These are phyloP conservation scores for Dromius quadrimaculatus DNA, from an alignment of 2,888 invertebrate species.

Conservation along the genomic window DNA sequence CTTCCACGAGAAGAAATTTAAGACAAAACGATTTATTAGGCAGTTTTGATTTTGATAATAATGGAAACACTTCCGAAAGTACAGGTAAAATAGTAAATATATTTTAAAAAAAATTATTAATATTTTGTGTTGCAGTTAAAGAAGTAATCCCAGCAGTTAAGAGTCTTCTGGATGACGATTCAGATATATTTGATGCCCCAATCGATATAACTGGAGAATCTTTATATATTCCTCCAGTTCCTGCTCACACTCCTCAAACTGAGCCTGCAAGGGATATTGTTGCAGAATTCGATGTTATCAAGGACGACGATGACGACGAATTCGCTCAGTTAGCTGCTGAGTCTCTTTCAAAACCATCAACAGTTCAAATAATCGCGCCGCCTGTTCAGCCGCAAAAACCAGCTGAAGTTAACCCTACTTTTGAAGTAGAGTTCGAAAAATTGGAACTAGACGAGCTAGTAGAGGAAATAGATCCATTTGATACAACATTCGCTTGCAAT, in stretches of 20 bases:
- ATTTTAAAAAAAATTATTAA: conserved; percentile 1
- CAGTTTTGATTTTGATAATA: conserved; percentile 70
- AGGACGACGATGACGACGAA: conserved; percentile 79
- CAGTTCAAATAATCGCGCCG: conserved; percentile 64
- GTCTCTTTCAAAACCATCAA: conserved; percentile 73
- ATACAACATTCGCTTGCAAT: conserved; percentile 85
- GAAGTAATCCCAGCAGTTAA: conserved; percentile 61
- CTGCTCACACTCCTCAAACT: conserved; percentile 47
- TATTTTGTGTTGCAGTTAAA: conserved; percentile 14
- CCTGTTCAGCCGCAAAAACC: conserved; percentile 63
- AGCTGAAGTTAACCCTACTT: conserved; percentile 63
- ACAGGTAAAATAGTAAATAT: conserved; percentile 10
- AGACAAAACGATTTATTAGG: conserved; percentile 76
- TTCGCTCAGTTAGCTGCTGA: conserved; percentile 84
- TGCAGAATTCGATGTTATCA: conserved; percentile 69
- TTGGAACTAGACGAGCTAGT: conserved; percentile 70
- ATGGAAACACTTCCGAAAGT: conserved; percentile 53
- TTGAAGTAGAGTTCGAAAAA: conserved; percentile 38
- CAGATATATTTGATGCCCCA: conserved; percentile 74
- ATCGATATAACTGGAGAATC: conserved; percentile 73
- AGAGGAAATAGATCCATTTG: conserved; percentile 83
- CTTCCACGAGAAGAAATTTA: conserved; percentile 66
- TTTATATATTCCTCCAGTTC: conserved; percentile 62
- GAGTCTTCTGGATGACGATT: conserved; percentile 82
- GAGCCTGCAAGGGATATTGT: conserved; percentile 22